phyloP scores from a whole-genome alignment of 2,113 vertebrate species.

The Neolamprologus falcicula region DNA sequence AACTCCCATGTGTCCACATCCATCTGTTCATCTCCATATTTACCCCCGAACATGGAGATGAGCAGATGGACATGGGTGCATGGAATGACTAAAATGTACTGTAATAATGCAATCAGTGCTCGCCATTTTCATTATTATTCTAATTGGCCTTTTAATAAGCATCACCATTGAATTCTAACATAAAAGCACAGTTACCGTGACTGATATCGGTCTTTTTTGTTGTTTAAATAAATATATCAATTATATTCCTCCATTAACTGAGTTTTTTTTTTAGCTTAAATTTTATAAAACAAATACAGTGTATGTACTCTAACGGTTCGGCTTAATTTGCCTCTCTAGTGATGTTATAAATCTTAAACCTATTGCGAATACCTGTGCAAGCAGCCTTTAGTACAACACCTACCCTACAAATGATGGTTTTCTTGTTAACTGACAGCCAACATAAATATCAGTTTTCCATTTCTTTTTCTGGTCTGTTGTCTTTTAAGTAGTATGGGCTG shows the following conservation, averaged over 20 bases:
- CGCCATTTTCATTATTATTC: background rate
- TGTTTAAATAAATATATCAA: background rate
- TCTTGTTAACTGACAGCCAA: background rate
- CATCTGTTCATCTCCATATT: background rate
- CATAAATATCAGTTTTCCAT: background rate
- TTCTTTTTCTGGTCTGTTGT: background rate
- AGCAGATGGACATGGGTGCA: background rate
- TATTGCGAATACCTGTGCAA: background rate
- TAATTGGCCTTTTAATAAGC: background rate
- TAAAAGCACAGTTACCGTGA: background rate
- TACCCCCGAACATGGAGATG: background rate
- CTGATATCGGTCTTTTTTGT: background rate
- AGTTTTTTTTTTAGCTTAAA: background rate
- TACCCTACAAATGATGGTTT: background rate
- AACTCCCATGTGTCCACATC: background rate
- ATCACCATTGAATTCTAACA: background rate
- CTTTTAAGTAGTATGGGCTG: background rate
- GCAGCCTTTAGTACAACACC: background rate
- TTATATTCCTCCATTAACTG: background rate
- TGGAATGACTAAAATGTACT: background rate
- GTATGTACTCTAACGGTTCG: fast-evolving
- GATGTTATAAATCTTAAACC: background rate
- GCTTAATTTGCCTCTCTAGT: background rate
- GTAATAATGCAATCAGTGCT: background rate
- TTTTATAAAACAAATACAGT: background rate